These are phyloP conservation scores for Tetragonula clypearis DNA, from an alignment of 1,140 invertebrate species.

Conservation along the genomic window DNA sequence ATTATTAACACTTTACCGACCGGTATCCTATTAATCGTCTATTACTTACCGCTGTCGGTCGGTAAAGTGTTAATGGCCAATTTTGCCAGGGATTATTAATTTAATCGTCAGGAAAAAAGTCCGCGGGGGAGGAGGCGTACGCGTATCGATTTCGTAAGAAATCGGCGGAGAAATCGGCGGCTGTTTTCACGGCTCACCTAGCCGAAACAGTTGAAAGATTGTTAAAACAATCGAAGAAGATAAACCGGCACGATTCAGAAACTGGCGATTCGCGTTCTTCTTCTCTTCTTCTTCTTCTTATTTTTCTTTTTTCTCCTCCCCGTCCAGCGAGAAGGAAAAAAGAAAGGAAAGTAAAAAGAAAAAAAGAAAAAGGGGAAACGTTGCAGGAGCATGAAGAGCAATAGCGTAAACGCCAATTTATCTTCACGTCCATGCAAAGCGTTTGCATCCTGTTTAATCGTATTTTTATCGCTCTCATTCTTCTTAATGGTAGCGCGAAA, in stretches of 20 bases:
- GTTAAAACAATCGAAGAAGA: slow-evolving; percentile 72
- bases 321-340: background rate
- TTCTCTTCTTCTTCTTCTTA: background rate
- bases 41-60: too few relatives aligned
- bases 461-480: background rate
- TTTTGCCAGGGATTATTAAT: background rate
- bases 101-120: background rate
- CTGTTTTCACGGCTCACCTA: slow-evolving; percentile 55
- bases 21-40: too few relatives aligned
- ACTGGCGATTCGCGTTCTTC: slow-evolving; percentile 22
- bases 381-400: background rate
- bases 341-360: background rate
- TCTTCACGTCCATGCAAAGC: background rate
- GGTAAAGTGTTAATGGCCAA: background rate
- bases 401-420: slow-evolving; percentile 6
- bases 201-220: slow-evolving; percentile 68
- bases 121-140: background rate
- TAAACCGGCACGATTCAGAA: slow-evolving; percentile 65
- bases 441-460: background rate
- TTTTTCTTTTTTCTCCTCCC: background rate
- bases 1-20: too few relatives aligned
- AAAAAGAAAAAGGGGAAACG: background rate
- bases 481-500: background rate
- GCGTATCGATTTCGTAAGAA: slow-evolving; percentile 37
- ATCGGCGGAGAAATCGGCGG: slow-evolving; percentile 13